Conservation (phyloP, 2,888 invertebrate species). For the Tiliacea aurago region DNA sequence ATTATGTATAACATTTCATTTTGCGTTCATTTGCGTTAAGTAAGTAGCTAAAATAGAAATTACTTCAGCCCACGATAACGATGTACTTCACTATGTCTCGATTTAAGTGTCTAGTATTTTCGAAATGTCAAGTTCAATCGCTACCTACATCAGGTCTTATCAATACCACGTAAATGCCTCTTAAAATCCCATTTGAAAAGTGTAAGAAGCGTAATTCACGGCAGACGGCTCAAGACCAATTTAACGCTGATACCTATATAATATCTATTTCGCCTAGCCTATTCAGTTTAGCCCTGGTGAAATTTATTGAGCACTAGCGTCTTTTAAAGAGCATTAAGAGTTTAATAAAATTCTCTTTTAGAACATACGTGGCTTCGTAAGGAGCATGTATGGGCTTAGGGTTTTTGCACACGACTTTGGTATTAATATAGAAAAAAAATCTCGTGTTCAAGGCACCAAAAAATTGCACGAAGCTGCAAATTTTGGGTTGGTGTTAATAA, state of each 20-base stretch:
- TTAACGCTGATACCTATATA: constrained; percentile 11
- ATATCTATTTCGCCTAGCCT: constrained; percentile 17
- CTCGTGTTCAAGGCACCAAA: too few species aligned
- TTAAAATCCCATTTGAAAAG: constrained; percentile 16
- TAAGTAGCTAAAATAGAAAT: neutral
- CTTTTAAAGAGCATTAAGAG: constrained; percentile 6
- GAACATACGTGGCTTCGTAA: neutral
- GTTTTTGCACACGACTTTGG: neutral
- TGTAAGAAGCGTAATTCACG: constrained; percentile 10
- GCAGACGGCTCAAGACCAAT: constrained; percentile 5
- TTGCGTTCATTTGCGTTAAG: neutral
- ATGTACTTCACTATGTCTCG: neutral
- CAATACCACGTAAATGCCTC: neutral
- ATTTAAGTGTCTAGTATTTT: neutral
- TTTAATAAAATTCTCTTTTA: constrained; percentile 25
- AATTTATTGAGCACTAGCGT: constrained; percentile 11
- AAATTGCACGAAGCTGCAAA: too few species aligned
- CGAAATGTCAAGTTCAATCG: neutral
- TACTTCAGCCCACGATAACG: neutral
- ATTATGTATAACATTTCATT: neutral
- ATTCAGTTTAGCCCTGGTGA: constrained; percentile 8
- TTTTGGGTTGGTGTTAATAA: too few species aligned
- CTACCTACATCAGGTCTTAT: neutral
- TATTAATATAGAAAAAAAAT: too few species aligned
- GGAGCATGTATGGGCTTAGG: neutral